These are phyloP conservation scores for Pogonophryne albipinna DNA, from an alignment of 2,797 vertebrate species.

Conservation along the genomic window DNA sequence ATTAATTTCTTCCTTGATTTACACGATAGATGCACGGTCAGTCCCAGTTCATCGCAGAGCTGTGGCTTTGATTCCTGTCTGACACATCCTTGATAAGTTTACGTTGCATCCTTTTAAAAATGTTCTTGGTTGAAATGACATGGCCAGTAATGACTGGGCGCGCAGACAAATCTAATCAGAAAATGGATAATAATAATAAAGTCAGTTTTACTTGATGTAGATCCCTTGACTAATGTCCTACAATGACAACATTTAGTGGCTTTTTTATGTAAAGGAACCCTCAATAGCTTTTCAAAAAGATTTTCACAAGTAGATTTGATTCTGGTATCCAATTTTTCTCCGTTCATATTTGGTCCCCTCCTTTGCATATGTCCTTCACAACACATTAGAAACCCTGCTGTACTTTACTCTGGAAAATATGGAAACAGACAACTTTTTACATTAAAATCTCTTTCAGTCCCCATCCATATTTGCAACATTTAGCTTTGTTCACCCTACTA, in stretches of 20 bases:
- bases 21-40: constrained; percentile 2
- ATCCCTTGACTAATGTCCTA: neutral
- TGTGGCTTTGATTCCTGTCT: neutral
- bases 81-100: constrained; percentile 2
- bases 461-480: too few relatives aligned
- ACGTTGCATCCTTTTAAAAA: constrained; percentile 13
- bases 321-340: too few relatives aligned
- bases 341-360: too few relatives aligned
- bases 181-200: neutral
- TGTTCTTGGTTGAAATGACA: neutral
- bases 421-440: too few relatives aligned
- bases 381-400: too few relatives aligned
- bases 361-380: too few relatives aligned
- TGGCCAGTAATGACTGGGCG: too few relatives aligned
- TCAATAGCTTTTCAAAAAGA: too few relatives aligned
- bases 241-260: neutral
- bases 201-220: neutral
- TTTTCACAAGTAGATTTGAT: neutral
- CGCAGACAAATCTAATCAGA: constrained; percentile 1
- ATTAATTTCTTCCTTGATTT: constrained; percentile 23
- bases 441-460: too few relatives aligned
- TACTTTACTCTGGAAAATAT: too few relatives aligned
- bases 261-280: constrained; percentile 1
- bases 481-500: too few relatives aligned
- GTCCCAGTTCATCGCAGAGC: constrained; percentile 3